Conservation (phyloP, 2,888 invertebrate genomes). For the Philereme transversata region DNA sequence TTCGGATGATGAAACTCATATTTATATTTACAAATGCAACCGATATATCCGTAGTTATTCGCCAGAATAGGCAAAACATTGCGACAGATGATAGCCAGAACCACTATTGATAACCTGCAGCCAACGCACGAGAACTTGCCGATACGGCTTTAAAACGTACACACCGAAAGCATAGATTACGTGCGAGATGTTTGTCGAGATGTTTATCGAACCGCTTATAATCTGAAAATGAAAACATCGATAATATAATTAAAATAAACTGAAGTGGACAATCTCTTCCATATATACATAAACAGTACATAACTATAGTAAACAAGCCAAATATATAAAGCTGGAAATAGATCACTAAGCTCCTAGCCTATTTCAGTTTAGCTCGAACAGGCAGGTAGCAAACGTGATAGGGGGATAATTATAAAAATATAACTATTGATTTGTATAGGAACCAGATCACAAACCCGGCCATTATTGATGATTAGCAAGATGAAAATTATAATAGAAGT, state of each 20-base stretch:
- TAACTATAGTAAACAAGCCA: too few relatives aligned
- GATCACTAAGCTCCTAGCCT: too few relatives aligned
- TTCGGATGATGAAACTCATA: too few relatives aligned
- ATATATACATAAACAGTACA: too few relatives aligned
- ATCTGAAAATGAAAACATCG: conserved; percentile 5
- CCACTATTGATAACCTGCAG: conserved; percentile 54
- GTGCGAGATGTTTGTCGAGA: conserved; percentile 20
- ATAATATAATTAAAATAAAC: not conserved
- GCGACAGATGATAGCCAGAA: conserved; percentile 32
- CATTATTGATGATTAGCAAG: too few relatives aligned
- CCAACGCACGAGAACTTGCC: conserved; percentile 43
- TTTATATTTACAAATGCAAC: conserved; percentile 1
- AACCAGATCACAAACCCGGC: too few relatives aligned
- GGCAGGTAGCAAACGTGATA: too few relatives aligned
- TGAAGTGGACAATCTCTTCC: not conserved
- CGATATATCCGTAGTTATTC: not conserved
- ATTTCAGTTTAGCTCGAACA: too few relatives aligned
- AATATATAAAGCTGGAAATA: too few relatives aligned
- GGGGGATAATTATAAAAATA: too few relatives aligned
- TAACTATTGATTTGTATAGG: too few relatives aligned
- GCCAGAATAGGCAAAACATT: conserved; percentile 32
- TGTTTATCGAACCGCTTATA: not conserved
- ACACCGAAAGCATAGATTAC: conserved; percentile 43
- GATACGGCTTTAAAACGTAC: conserved; percentile 41
- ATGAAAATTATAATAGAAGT: too few relatives aligned